Percentiles rank a stretch among this genome's conserved stretches.
Evolutionary conservation across 2,113 vertebrate species (phyloP).

Genomic region (Sebastes fasciatus): DNA sequence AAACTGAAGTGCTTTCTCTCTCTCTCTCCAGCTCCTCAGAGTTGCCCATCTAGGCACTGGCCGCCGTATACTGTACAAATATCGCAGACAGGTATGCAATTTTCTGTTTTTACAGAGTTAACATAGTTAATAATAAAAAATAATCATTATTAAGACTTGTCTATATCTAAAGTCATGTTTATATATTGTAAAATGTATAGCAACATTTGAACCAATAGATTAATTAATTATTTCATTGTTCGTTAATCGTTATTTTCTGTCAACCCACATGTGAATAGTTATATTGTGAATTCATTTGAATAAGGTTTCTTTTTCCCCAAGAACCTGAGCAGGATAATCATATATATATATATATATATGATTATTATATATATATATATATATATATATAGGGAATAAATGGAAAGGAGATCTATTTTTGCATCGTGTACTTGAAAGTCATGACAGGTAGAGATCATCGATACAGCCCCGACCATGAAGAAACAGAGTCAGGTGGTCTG

Average conservation of each 20-base stretch:
- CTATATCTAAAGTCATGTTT: neutral
- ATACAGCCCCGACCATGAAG: neutral
- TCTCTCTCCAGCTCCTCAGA: conserved; percentile 87
- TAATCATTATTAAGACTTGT: neutral
- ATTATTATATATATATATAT: no score
- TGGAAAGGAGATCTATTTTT: neutral
- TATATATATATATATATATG: neutral
- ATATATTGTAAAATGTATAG: neutral
- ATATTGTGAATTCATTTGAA: neutral
- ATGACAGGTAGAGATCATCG: conserved; percentile 3
- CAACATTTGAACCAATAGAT: neutral
- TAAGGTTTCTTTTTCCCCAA: neutral
- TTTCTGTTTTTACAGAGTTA: neutral
- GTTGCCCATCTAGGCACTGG: conserved; percentile 96
- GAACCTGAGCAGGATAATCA: neutral
- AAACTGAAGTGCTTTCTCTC: neutral
- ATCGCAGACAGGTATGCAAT: conserved; percentile 83
- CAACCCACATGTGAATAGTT: neutral
- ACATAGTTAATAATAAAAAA: no score
- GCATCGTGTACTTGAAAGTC: neutral
- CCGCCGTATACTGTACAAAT: conserved; percentile 94
- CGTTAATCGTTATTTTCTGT: neutral
- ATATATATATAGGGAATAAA: neutral
- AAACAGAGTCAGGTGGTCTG: neutral
- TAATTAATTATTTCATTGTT: neutral